Conservation (phyloP, 2,113 vertebrate genomes). For the Solea solea region DNA sequence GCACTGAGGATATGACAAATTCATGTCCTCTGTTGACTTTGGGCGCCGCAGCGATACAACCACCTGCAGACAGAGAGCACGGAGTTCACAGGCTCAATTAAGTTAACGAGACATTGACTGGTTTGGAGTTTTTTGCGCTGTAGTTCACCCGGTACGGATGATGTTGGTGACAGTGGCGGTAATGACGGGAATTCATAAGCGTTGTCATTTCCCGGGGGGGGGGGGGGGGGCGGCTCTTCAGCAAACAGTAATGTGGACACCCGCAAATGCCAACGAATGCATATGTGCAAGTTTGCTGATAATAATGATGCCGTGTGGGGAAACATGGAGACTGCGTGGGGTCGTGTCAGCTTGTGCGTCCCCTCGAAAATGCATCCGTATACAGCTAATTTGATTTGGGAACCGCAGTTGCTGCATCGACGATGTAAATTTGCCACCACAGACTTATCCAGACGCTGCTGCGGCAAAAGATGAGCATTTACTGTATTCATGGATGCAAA, state of each 20-base stretch:
- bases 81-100: slow-evolving; percentile 12
- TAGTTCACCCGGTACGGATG: not conserved
- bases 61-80: slow-evolving; percentile 40
- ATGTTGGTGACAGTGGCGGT: slow-evolving; percentile 2
- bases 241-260: not conserved
- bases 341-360: not conserved
- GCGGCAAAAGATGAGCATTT: not conserved
- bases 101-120: slow-evolving; percentile 37
- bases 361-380: not conserved
- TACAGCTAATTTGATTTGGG: slow-evolving; percentile 9
- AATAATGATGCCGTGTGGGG: slow-evolving; percentile 9
- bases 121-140: slow-evolving; percentile 22
- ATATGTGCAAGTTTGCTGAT: slow-evolving; percentile 21
- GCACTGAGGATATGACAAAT: slow-evolving; percentile 63
- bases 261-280: slow-evolving; percentile 48
- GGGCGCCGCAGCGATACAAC: slow-evolving; percentile 40
- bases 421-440: not conserved
- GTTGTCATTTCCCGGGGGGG: slow-evolving; percentile 43
- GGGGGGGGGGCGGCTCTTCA: slow-evolving; percentile 9
- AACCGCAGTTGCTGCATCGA: not conserved
- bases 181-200: slow-evolving; percentile 46
- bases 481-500: not conserved
- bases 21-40: slow-evolving; percentile 71
- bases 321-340: not conserved
- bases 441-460: not conserved